Evolutionary conservation across 2,888 invertebrate genomes (phyloP), one percentile per base, ranked within the genome.

Genomic region (Trissolcus japonicus): DNA sequence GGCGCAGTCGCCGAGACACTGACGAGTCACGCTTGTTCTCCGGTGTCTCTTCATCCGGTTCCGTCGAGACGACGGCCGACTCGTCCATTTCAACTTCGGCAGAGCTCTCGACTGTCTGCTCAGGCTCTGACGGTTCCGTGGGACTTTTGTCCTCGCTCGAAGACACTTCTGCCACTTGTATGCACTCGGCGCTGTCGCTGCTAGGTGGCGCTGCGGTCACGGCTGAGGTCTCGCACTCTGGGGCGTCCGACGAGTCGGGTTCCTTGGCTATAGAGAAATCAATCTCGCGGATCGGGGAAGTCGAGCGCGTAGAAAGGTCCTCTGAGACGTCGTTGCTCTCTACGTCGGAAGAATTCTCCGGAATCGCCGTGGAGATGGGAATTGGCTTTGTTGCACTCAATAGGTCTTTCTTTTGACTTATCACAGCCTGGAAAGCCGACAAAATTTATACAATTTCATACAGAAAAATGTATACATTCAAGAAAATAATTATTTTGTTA

Each of bases 141-240:
- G 65, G n/a, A 35, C 9, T 35, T 35, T 35, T 35, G n/a, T 81
- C 80, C 3, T 83, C 85, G 53, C 85, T 86, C 0, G 88, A 87
- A 6, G 86, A 86, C 50, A 87, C 81, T 59, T 89, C 88, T 0
- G 85, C 83, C 2, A 88, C 85, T 65, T 86, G 87, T 43, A 86
- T 85, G 43, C 83, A 83, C 41, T 85, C 85, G 21, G 16, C 40
- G 16, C 43, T 51, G 2, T 62, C 60, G 3, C 6, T 25, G 19
- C 6, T 46, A 16, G n/a, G 4, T 1, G 50, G 41, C 4, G 21
- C 4, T 16, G 40, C 6, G 4, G 40, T 7, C 35, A 9, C 2
- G 6, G 35, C 2, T 2, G 9, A 35, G 1, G 9, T 7, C 11
- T 35, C 35, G 11, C 9, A 9, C 2, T 65, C 65, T 0, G 19